Evolutionary conservation across 2,113 vertebrate genomes (phyloP).

Genomic region (Amphiprion percula): DNA sequence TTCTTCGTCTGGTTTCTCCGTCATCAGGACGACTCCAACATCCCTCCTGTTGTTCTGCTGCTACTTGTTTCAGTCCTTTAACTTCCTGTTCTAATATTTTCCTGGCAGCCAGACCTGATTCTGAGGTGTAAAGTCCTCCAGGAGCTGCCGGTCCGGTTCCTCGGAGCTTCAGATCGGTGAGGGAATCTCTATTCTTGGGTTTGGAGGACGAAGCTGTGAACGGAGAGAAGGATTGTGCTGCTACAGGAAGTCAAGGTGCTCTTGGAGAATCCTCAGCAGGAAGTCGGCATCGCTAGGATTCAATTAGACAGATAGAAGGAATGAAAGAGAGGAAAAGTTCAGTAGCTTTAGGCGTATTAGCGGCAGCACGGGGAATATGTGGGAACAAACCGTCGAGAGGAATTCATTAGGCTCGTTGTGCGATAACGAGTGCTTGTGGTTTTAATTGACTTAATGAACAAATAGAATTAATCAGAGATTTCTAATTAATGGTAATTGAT

Average conservation of each 20-base stretch:
- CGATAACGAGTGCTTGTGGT: constrained; percentile 86
- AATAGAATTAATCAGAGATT: constrained; percentile 89
- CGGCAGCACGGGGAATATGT: constrained; percentile 70
- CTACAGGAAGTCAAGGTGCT: background rate
- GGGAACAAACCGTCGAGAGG: constrained; percentile 80
- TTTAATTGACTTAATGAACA: constrained; percentile 90
- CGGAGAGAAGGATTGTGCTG: background rate
- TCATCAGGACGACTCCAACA: too few species aligned
- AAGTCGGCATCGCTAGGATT: background rate
- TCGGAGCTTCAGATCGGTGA: too few species aligned
- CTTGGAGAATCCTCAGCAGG: background rate
- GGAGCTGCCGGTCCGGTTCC: too few species aligned
- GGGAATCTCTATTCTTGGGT: too few species aligned
- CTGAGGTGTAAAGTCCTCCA: too few species aligned
- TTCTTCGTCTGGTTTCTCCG: too few species aligned
- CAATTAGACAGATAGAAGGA: constrained; percentile 13
- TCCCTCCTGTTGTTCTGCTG: too few species aligned
- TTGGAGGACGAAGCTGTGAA: too few species aligned
- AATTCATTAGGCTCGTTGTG: constrained; percentile 86
- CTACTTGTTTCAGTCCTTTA: too few species aligned
- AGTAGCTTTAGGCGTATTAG: constrained; percentile 68
- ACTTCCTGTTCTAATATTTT: too few species aligned
- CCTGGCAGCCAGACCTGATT: too few species aligned
- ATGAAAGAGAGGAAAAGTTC: constrained; percentile 30
- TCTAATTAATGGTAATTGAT: constrained; percentile 89